A percentile compares a stretch with the other conserved stretches of the same genome.
Conservation (phyloP, 2,113 vertebrate genomes). For the Crotalus tigris region DNA sequence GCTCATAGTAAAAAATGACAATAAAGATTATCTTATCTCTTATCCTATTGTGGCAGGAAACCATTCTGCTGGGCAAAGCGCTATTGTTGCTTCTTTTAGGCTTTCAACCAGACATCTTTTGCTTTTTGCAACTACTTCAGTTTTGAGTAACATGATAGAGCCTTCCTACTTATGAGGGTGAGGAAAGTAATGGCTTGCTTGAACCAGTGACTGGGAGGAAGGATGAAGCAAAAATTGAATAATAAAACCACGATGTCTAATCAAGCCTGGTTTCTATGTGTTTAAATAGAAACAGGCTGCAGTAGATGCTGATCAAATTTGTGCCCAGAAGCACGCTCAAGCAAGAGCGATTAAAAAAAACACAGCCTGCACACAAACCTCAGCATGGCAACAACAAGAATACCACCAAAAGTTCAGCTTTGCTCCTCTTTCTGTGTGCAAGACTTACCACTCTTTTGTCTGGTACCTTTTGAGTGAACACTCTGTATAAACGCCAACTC, state of each 20-base stretch:
- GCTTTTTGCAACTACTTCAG: neutral
- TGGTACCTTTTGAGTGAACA: constrained; percentile 90
- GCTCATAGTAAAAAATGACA: too few species aligned
- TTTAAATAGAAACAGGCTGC: neutral
- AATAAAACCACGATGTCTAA: neutral
- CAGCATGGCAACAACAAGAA: neutral
- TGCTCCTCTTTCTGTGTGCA: neutral
- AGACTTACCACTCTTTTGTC: constrained; percentile 93
- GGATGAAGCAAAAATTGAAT: neutral
- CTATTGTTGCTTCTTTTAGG: neutral
- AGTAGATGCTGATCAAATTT: neutral
- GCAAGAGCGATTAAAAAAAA: neutral
- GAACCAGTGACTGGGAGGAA: neutral
- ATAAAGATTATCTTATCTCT: too few species aligned
- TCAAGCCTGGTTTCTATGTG: neutral
- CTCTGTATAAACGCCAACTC: constrained; percentile 92
- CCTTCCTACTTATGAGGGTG: neutral
- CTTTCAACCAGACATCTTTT: neutral
- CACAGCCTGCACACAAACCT: neutral
- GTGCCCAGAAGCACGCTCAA: neutral
- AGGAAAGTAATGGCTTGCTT: neutral
- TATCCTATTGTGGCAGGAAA: neutral
- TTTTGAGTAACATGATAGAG: neutral
- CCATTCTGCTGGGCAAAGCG: neutral
- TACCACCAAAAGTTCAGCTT: neutral